Conservation (phyloP, 2,113 vertebrate genomes). For the Chloropsis hardwickii region DNA sequence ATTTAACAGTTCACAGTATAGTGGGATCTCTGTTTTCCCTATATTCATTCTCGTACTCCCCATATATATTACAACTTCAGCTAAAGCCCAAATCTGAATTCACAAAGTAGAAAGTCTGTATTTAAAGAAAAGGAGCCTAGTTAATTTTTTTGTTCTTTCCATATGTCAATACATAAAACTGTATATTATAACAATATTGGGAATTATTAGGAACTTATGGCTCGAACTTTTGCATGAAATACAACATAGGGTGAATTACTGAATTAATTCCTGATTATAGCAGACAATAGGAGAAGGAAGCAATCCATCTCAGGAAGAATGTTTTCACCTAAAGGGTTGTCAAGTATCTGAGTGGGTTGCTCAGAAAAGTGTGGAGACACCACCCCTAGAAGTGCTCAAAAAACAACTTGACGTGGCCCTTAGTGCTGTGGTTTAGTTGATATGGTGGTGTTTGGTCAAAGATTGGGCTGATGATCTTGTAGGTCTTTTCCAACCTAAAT, state of each 20-base stretch:
- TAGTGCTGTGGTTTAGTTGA: not conserved
- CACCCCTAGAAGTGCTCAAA: not conserved
- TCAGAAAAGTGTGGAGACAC: not conserved
- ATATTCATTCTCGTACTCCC: not conserved
- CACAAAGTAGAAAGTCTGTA: not conserved
- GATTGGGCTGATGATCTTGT: no score
- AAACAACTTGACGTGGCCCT: rapidly evolving
- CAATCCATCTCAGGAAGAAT: not conserved
- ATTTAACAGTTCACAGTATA: not conserved
- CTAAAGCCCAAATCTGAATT: not conserved
- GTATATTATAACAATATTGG: not conserved
- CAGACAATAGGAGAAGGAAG: not conserved
- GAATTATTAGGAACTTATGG: not conserved
- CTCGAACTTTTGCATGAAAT: not conserved
- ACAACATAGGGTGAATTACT: not conserved
- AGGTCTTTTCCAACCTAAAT: not conserved
- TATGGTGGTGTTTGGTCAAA: not conserved
- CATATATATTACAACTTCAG: not conserved
- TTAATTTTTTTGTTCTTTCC: not conserved
- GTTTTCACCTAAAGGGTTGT: not conserved
- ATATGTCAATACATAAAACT: not conserved
- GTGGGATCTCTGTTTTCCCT: not conserved
- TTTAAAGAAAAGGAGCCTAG: not conserved
- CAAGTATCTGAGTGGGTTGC: not conserved
- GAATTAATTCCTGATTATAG: not conserved